Conservation (phyloP, 2,113 vertebrate species). For the Gnathochromis pfefferi region DNA sequence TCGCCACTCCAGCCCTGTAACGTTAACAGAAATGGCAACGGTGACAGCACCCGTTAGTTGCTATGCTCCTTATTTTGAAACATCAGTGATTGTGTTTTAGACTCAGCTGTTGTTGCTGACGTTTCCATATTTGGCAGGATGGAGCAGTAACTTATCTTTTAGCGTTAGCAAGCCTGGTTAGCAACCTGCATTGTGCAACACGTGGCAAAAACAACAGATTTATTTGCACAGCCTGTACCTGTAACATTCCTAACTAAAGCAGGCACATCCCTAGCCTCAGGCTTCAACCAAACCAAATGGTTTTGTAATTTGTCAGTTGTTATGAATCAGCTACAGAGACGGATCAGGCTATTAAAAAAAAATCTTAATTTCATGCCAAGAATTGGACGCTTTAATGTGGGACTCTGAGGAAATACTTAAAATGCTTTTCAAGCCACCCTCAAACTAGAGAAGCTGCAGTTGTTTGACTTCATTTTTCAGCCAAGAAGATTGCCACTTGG, state of each 20-base stretch:
- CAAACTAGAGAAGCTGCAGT: neutral
- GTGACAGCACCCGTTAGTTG: neutral
- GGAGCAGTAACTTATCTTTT: neutral
- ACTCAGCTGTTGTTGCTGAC: neutral
- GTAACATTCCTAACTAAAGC: neutral
- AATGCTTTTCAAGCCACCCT: neutral
- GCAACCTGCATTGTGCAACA: neutral
- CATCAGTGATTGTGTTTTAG: neutral
- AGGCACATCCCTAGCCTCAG: neutral
- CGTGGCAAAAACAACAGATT: neutral
- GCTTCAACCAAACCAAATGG: neutral
- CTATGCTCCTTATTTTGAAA: neutral
- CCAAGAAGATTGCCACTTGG: neutral
- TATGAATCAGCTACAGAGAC: neutral
- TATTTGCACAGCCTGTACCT: neutral
- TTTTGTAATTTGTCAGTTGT: neutral
- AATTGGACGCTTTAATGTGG: neutral
- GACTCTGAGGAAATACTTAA: neutral
- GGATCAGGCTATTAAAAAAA: neutral
- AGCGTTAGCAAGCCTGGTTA: accelerated
- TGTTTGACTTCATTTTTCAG: neutral
- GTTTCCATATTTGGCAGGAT: neutral
- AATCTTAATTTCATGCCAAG: neutral
- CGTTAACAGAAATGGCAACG: neutral
- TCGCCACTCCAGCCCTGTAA: neutral